Evolutionary conservation across 2,888 invertebrate genomes (phyloP), one percentile per base, ranked within the genome.

Genomic region (Andrena fulva): DNA sequence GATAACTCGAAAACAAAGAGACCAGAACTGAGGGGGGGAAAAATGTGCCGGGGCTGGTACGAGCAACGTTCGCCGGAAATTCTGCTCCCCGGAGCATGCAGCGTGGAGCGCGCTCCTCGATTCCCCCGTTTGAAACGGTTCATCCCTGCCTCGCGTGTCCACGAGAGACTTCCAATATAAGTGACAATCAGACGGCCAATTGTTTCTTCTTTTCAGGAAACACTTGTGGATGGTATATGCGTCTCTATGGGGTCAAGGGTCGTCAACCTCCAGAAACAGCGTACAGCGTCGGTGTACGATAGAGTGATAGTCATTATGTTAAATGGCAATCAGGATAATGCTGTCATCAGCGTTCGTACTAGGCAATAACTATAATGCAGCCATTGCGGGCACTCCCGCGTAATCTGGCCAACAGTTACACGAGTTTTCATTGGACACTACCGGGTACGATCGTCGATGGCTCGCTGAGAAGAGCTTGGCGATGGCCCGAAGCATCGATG

Each of bases 241-340:
- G 24, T 4, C 10, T 68, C 76, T 75, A 85, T 71, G 85, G 81
- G 89, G 83, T 86, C 89, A 87, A 86, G 89, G 90, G 91, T 90
- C 90, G 86, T 83, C 85, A 85, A 91, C 89, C 91, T 83, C 84
- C 85, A 90, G 90, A 89, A 87, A 85, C 82, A 66, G 54, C 67
- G 59, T 75, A 74, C 56, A 82, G 87, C 76, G 77, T 81, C 81
- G 63, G 67, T 81, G 86, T 84, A 85, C 85, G 84, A 74, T 86
- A 85, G 81, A 91, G 90, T 87, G 91, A 91, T 87, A 87, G 88
- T 91, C 91, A 91, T 92, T 92, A 92, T 89, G 90, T 91, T 91
- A 93, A 93, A 90, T 91, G 92, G 91, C 92, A 92, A 93, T 92
- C 92, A 91, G 91, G 91, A 91, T 93, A 93, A 92, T 92, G 87